Evolutionary conservation across 2,888 invertebrate species (phyloP).

Genomic region (Synanthedon andrenaeformis): DNA sequence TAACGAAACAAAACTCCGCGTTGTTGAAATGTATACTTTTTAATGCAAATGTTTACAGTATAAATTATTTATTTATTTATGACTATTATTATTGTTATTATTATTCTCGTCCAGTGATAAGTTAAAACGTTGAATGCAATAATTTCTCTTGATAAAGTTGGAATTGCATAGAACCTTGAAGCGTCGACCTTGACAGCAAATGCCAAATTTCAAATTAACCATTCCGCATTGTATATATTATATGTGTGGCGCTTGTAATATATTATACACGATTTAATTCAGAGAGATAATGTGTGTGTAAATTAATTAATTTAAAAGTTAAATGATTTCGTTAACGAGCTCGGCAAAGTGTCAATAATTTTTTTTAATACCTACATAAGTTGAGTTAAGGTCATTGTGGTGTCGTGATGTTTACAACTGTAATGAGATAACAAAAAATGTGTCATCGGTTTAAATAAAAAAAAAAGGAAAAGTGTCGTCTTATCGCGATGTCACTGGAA

Average conservation of each 20-base stretch:
- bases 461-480: slow-evolving; percentile 26
- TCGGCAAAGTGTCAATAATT: no score
- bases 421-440: slow-evolving; percentile 41
- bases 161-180: slow-evolving; percentile 46
- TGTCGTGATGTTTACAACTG: not conserved
- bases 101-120: not conserved
- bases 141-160: slow-evolving; percentile 43
- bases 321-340: no score
- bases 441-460: slow-evolving; percentile 26
- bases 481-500: slow-evolving; percentile 48
- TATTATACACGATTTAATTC: no score
- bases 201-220: slow-evolving; percentile 45
- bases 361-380: no score
- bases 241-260: not conserved
- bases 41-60: no score
- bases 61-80: no score
- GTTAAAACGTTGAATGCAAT: slow-evolving; percentile 26
- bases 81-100: no score
- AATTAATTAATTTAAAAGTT: no score
- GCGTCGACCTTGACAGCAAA: slow-evolving; percentile 30
- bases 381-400: no score
- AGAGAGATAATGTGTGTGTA: no score
- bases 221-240: slow-evolving; percentile 21
- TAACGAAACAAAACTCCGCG: not conserved
- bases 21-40: not conserved